Evolutionary conservation across 1,140 invertebrate genomes (phyloP), one percentile per base, ranked within the genome.

Genomic region (Ylistrum balloti): DNA sequence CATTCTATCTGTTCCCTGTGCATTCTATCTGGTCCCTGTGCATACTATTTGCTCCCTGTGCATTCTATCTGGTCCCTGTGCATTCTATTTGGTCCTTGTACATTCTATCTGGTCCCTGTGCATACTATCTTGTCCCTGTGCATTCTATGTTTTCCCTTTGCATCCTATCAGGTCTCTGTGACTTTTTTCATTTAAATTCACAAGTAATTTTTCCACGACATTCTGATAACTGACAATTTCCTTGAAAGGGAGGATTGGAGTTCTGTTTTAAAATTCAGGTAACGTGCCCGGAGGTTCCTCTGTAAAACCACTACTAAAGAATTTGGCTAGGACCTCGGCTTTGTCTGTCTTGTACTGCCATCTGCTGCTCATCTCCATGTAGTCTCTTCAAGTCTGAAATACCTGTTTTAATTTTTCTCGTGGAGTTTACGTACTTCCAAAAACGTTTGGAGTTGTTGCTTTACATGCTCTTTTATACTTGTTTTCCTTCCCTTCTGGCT

Each of bases 341-440:
- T 90, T 90, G 13, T 90, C 89, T 48, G 32, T 41, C 10, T 86
- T 41, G 3, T 89, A 38, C 35, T 38, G 35, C 35, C 35, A 38
- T 38, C 34, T 9, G 35, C 10, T 38, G 33, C 9, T n/a, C 88
- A 22, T 89, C 41, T 11, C 41, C n/a, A 1, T 86, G 2, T 32
- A 28, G 85, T 13, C 32, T 33, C 41, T 86, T 89, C 28, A 89
- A 33, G 11, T 89, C 85, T 41, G 88, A 38, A 38, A 89, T 86
- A 28, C 88, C 88, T 5, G 85, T 7, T 89, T 86, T 86, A 3
- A 85, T 33, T 41, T 89, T 89, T 45, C 56, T 89, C 41, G 34
- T 86, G 10, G 41, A 89, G 28, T n/a, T 56, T 48, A 22, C 28
- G 20, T 90, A 41, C 48, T 48, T 9, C 33, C 38, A 32, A 45